Conservation (phyloP, 1,140 invertebrate species). For the Zaprionus gabonicus region DNA sequence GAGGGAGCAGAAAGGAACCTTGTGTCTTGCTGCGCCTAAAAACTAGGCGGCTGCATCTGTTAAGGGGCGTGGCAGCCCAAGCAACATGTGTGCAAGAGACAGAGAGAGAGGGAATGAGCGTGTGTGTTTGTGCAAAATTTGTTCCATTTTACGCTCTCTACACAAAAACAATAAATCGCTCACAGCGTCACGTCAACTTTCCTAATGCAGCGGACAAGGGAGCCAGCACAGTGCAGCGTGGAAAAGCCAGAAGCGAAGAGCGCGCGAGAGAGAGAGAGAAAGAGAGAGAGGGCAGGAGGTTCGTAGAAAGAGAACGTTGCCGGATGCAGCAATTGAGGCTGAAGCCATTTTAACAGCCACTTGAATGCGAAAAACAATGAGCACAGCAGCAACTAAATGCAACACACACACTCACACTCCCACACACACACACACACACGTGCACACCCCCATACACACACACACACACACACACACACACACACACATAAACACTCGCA, state of each 20-base stretch:
- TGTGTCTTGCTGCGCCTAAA: conserved; percentile 49
- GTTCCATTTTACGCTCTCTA: conserved; percentile 80
- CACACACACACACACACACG: conserved; percentile 18
- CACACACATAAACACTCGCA: conserved; percentile 1
- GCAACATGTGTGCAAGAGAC: conserved; percentile 2
- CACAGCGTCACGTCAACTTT: conserved; percentile 81
- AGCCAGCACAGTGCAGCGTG: neutral
- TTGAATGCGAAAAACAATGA: conserved; percentile 68
- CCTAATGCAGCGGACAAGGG: conserved; percentile 62
- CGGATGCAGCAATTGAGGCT: conserved; percentile 76
- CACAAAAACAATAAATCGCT: conserved; percentile 82
- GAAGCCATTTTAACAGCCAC: conserved; percentile 80
- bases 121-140: conserved; percentile 58
- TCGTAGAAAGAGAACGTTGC: conserved; percentile 12
- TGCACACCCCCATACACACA: neutral
- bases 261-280: too few relatives aligned
- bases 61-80: conserved; percentile 29
- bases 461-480: conserved; percentile 19
- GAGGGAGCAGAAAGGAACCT: neutral
- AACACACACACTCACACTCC: conserved; percentile 6
- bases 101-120: neutral
- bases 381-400: conserved; percentile 37
- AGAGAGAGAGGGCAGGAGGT: neutral
- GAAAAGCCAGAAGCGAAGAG: too few relatives aligned
- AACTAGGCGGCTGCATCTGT: conserved; percentile 44